Evolutionary conservation across 2,113 vertebrate species (phyloP).

Genomic region (Dasyprocta punctata): DNA sequence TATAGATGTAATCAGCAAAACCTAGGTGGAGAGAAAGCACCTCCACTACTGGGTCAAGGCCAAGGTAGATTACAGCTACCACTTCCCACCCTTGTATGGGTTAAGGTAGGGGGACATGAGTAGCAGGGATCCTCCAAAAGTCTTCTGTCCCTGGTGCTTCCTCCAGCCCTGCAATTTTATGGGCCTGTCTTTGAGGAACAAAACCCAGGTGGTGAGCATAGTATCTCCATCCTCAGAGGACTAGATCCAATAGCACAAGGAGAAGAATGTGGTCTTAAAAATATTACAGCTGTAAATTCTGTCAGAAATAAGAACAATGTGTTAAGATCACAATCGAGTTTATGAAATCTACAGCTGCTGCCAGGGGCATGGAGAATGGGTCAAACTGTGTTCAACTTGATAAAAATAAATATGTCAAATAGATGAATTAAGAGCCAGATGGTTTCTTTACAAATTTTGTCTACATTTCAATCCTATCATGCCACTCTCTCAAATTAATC

Average conservation of each 20-base stretch:
- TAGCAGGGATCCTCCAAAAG: background rate
- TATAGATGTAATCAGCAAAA: background rate
- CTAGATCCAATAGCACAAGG: background rate
- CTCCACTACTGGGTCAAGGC: background rate
- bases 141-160: background rate
- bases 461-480: background rate
- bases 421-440: background rate
- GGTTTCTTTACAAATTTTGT: background rate
- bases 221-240: background rate
- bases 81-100: background rate
- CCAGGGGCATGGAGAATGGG: background rate
- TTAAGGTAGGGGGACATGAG: background rate
- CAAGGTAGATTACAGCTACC: background rate
- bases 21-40: background rate
- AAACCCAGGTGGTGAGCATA: slow-evolving; percentile 47
- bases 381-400: background rate
- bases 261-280: slow-evolving; percentile 51
- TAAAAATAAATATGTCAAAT: slow-evolving; percentile 19
- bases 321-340: slow-evolving; percentile 45
- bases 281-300: slow-evolving; percentile 37
- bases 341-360: background rate
- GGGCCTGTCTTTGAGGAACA: slow-evolving; percentile 27
- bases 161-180: background rate
- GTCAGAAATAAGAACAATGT: slow-evolving; percentile 58
- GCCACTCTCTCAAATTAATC: background rate